Base-by-base conservation (phyloP, 2,888 invertebrate species). In the Trilocha varians region DNA sequence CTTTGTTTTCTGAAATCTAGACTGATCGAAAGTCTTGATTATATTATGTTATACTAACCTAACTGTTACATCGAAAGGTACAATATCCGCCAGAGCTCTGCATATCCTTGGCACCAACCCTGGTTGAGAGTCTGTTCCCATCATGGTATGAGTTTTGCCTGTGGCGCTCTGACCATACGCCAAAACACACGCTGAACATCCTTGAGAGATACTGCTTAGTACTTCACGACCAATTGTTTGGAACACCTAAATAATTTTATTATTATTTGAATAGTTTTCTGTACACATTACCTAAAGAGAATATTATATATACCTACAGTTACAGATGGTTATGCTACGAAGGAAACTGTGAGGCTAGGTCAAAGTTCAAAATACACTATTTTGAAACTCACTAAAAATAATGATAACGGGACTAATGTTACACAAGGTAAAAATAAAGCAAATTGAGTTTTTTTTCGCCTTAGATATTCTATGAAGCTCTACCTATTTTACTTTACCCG, bases 141-240 rank as follows among this genome's bases (percentile, higher is more conserved):
- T 90, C 92, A 93, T 93, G 6, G 93, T 93, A 62, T 91, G 90
- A 0, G 92, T 93, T 72, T 93, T 93, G 16, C 93, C 93, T 1
- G 92, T 91, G 1, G 92, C 90, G 55, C 92, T 93, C 70, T 93
- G 93, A 0, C 93, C 93, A 58, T 93, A 93, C 1, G 93, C 91
- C 62, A 93, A 83, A 33, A 92, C 88, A 62, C 92, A 93, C 1
- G 90, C 88, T 49, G 92, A 90, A 50, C 86, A 87, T 0, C 93
- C 91, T 3, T 83, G 82, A 43, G 87, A 84, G 8, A 92, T 77
- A 18, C 89, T 88, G 16, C 87, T 80, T 38, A 92, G 75, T 16
- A 93, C 88, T 38, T 90, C 88, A 16, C 82, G 83, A 3, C 92
- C 93, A 45, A 93, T 79, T 25, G 87, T 87, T 42, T 88, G 80